Conservation (phyloP, 2,797 vertebrate species). For the Leptatherina wallacei region DNA sequence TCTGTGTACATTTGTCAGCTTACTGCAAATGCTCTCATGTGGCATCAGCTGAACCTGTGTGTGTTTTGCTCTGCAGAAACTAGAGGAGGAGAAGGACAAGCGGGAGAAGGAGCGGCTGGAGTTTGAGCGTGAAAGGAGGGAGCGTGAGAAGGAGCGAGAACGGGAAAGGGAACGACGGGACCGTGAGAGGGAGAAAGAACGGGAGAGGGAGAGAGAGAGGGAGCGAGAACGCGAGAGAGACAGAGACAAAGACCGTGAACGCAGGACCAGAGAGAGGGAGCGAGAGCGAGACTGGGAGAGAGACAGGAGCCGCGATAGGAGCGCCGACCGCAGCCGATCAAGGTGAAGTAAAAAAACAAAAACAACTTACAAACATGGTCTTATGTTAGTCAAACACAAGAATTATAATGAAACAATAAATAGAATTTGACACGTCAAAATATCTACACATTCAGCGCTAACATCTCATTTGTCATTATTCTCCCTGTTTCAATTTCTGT, state of each 20-base stretch:
- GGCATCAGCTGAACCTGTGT: slow-evolving; percentile 64
- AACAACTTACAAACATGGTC: not conserved
- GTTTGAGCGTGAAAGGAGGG: slow-evolving; percentile 87
- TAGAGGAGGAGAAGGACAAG: slow-evolving; percentile 97
- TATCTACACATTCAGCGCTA: not conserved
- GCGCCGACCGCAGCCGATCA: slow-evolving; percentile 86
- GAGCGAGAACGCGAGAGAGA: slow-evolving; percentile 84
- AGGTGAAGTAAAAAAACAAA: slow-evolving; percentile 78
- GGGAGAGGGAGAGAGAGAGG: slow-evolving; percentile 87
- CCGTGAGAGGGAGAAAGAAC: slow-evolving; percentile 86
- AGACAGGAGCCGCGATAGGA: slow-evolving; percentile 81
- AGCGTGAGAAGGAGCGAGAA: slow-evolving; percentile 77
- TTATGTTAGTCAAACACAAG: not conserved
- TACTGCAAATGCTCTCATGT: slow-evolving; percentile 37
- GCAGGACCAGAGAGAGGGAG: slow-evolving; percentile 83
- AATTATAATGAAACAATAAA: not conserved
- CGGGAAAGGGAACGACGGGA: slow-evolving; percentile 81
- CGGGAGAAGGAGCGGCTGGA: slow-evolving; percentile 92
- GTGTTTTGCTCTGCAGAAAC: slow-evolving; percentile 95
- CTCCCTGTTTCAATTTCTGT: not conserved
- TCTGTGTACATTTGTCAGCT: slow-evolving; percentile 57
- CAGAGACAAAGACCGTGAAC: slow-evolving; percentile 71
- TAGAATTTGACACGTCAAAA: not conserved
- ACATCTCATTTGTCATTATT: not conserved
- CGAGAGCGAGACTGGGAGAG: slow-evolving; percentile 83